Evolutionary conservation across 2,113 vertebrate genomes (phyloP), one percentile per base, ranked within the genome.

Genomic region (Oryzias celebensis): DNA sequence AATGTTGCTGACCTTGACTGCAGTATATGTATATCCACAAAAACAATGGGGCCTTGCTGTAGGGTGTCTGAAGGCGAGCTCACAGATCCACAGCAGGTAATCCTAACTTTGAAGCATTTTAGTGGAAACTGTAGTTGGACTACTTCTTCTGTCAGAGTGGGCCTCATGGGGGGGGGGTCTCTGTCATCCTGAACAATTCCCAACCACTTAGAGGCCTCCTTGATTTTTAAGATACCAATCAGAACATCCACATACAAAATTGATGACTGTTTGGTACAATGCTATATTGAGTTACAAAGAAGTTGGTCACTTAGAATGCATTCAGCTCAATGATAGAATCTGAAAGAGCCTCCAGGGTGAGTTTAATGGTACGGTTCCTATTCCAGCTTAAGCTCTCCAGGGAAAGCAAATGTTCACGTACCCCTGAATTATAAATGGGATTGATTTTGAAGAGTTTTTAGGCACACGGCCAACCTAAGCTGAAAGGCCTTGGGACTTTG

Each of bases 401-500:
- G 69, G 67, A 83, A 87, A 76, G 78, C 73, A 76, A 87, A 85
- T 77, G 81, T 90, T 85, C 71, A 52, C 44, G 76, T 77, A 74
- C 67, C 52, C 5, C 68, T 75, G 78, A 61, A 67, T 85, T 83
- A 83, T 82, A 87, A 90, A 86, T 84, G 85, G 82, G 80, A 87
- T 73, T 85, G 86, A 90, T 89, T 91, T 89, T 83, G 80, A 89
- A 68, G 74, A 85, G 84, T 72, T 78, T 81, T 92, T 85, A 86
- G 85, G 84, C 88, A 63, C 62, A 24, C 71, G 59, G 76, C 87
- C 88, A 89, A 88, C 77, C 82, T 61, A 79, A 80, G 51, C 77
- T 74, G 75, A 85, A 73, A 69, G 77, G 78, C 82, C 86, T 66
- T 69, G 86, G 84, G 88, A 92, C 67, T 66, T 80, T 83, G 82